Evolutionary conservation across 2,888 invertebrate species (phyloP).

Genomic region (Plemyria rubiginata): DNA sequence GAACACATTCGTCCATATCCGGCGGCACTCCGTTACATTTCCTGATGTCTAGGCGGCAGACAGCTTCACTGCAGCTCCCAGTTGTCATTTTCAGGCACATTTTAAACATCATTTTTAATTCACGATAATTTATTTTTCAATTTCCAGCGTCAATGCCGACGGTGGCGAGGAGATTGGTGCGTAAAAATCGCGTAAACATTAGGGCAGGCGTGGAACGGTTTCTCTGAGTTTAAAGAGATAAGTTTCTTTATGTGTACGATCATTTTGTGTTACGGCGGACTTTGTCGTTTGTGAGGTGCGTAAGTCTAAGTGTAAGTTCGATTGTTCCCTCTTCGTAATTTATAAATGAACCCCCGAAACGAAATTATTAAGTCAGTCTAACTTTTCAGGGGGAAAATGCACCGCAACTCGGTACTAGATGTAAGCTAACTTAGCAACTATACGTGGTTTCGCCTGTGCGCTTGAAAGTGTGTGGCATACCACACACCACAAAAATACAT

Average conservation of each 20-base stretch:
- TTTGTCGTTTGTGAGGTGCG: conserved; percentile 49
- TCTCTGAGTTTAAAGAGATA: conserved; percentile 79
- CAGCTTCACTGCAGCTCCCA: conserved; percentile 29
- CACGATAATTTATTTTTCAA: conserved; percentile 80
- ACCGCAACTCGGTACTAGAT: neutral
- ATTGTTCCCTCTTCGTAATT: neutral
- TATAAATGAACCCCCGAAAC: too few species aligned
- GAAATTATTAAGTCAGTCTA: too few species aligned
- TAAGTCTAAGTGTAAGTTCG: conserved; percentile 37
- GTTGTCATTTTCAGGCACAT: conserved; percentile 44
- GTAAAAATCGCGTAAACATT: conserved; percentile 82
- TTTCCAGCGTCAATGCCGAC: conserved; percentile 66
- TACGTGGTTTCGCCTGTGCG: neutral
- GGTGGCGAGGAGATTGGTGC: conserved; percentile 73
- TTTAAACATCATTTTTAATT: conserved; percentile 70
- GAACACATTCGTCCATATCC: conserved; percentile 70
- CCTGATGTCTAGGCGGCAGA: conserved; percentile 60
- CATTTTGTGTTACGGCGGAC: conserved; percentile 77
- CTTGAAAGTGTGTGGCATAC: conserved; percentile 38
- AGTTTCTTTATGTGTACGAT: conserved; percentile 81
- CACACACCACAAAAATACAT: neutral
- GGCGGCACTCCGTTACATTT: conserved; percentile 62
- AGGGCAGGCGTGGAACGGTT: conserved; percentile 74
- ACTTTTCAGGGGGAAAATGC: neutral
- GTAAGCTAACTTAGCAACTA: neutral